phyloP scores from a whole-genome alignment of 2,888 invertebrate genomes.

The Ernsta delagoae region DNA sequence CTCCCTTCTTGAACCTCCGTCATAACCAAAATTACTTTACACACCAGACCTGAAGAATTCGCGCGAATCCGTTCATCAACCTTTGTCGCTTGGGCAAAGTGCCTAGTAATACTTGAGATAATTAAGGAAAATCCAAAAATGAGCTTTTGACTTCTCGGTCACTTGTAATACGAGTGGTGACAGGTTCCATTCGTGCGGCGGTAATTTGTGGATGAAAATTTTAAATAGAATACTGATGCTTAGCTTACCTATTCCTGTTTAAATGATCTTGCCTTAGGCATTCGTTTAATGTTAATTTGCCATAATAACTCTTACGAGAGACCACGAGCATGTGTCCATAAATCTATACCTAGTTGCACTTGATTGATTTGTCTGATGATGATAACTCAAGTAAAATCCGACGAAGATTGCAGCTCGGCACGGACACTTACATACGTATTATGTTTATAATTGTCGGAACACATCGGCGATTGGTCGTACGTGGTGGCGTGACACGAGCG shows the following conservation, averaged over 20 bases:
- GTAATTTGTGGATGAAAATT: background rate
- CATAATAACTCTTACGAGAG: background rate
- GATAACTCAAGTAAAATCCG: background rate
- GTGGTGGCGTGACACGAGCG: constrained; percentile 24
- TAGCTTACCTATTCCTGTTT: no score
- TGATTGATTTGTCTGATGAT: no score
- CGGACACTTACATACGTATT: background rate
- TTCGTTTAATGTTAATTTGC: background rate
- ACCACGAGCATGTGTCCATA: no score
- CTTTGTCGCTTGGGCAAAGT: constrained; percentile 22
- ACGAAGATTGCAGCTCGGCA: background rate
- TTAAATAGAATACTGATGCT: no score
- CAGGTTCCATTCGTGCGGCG: background rate
- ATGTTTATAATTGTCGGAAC: constrained; percentile 9
- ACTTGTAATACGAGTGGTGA: background rate
- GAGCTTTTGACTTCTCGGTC: constrained; percentile 1
- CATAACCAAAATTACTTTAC: constrained; percentile 53
- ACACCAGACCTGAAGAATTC: background rate
- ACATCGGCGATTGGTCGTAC: constrained; percentile 15
- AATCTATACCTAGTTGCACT: no score
- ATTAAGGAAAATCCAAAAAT: constrained; percentile 9
- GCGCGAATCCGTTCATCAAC: constrained; percentile 15
- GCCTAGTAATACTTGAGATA: constrained; percentile 25
- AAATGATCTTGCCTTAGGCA: background rate
- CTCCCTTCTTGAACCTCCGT: constrained; percentile 44